Evolutionary conservation across 37 sponge, comb jelly and placozoan species (phyloP).

Genomic region (Axinella damicornis): DNA sequence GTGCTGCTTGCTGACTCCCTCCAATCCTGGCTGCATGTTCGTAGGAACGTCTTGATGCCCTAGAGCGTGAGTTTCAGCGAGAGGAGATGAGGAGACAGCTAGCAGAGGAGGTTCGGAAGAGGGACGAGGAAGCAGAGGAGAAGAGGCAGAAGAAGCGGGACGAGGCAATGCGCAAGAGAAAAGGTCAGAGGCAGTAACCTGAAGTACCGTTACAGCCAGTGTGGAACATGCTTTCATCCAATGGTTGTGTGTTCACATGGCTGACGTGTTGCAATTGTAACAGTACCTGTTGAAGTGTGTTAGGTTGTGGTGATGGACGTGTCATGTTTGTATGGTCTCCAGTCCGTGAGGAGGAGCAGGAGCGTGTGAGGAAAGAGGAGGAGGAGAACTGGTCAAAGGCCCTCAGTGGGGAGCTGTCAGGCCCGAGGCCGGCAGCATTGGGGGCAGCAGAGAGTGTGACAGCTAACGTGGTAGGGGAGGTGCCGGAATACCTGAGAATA

Average conservation of each 20-base stretch:
- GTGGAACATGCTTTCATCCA: too few relatives aligned
- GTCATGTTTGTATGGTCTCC: not conserved
- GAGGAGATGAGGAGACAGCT: slow-evolving; percentile 49
- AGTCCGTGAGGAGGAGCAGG: slow-evolving; percentile 63
- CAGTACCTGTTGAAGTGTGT: too few relatives aligned
- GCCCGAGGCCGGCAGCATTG: slow-evolving; percentile 72
- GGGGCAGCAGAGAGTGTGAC: slow-evolving; percentile 67
- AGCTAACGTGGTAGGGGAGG: slow-evolving; percentile 31
- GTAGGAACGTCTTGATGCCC: slow-evolving; percentile 61
- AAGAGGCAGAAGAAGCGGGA: slow-evolving; percentile 47
- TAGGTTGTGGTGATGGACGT: too few relatives aligned
- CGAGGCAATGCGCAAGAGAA: slow-evolving; percentile 55
- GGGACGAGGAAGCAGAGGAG: slow-evolving; percentile 70
- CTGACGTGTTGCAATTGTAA: too few relatives aligned
- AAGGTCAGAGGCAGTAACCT: slow-evolving; percentile 18
- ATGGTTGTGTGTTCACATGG: too few relatives aligned
- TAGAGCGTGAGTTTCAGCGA: slow-evolving; percentile 69
- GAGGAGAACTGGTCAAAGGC: slow-evolving; percentile 84
- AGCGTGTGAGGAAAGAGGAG: slow-evolving; percentile 59
- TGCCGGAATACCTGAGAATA: not conserved
- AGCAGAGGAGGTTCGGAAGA: slow-evolving; percentile 49
- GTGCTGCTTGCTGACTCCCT: not conserved
- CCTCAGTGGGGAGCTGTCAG: slow-evolving; percentile 71
- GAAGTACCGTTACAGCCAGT: not conserved
- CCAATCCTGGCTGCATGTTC: too few relatives aligned